These are phyloP conservation scores for Melitaea athalia DNA, from an alignment of 2,888 invertebrate genomes.

Conservation along the genomic window DNA sequence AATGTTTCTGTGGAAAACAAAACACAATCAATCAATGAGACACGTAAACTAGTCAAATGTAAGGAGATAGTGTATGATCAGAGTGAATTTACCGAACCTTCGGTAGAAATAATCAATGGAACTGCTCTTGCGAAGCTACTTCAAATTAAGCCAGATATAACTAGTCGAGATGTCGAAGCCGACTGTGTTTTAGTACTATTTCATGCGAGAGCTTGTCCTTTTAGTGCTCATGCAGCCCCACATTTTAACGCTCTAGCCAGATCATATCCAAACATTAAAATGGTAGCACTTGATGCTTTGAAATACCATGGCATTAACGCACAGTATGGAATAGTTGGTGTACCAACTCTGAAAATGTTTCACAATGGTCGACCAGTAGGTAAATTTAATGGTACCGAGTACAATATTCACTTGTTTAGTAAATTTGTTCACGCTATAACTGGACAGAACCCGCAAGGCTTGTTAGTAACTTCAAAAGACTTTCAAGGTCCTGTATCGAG, in stretches of 20 bases:
- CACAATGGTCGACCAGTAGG: constrained; percentile 93
- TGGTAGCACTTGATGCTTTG: constrained; percentile 95
- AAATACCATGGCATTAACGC: constrained; percentile 92
- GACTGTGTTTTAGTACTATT: constrained; percentile 92
- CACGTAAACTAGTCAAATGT: constrained; percentile 72
- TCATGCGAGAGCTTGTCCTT: constrained; percentile 94
- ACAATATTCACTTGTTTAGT: constrained; percentile 89
- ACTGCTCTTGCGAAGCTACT: constrained; percentile 86
- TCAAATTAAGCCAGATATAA: constrained; percentile 84
- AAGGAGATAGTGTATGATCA: constrained; percentile 66
- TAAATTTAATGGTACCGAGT: constrained; percentile 91
- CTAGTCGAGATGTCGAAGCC: constrained; percentile 84
- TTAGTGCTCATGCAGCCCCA: constrained; percentile 94
- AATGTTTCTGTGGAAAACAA: constrained; percentile 69
- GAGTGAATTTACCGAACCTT: constrained; percentile 61
- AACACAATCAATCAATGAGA: constrained; percentile 66
- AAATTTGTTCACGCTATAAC: constrained; percentile 90
- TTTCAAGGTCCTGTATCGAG: constrained; percentile 91
- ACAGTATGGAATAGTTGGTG: constrained; percentile 94
- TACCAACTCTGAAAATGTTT: constrained; percentile 93
- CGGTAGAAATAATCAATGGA: constrained; percentile 87
- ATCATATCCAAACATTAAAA: constrained; percentile 92
- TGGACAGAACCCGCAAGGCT: constrained; percentile 84
- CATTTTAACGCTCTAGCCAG: constrained; percentile 94
- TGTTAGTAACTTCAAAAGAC: constrained; percentile 88